Conservation (phyloP, 2,888 invertebrate species). For the Cryptocephalus moraei region DNA sequence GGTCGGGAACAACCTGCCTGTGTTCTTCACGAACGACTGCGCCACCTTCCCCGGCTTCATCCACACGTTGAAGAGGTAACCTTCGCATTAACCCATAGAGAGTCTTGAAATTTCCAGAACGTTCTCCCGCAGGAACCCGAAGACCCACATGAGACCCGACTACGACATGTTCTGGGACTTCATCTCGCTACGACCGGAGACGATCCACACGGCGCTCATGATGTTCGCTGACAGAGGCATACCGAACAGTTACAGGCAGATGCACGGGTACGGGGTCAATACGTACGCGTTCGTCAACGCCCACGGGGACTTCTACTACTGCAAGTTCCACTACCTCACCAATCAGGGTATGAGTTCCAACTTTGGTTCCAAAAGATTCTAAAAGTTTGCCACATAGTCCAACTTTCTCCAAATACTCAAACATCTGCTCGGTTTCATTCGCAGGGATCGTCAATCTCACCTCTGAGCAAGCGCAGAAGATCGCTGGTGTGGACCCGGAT, state of each 20-base stretch:
- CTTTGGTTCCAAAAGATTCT: too few species aligned
- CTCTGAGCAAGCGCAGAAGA: conserved; percentile 54
- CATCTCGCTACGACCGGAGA: conserved; percentile 75
- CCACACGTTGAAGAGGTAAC: conserved; percentile 79
- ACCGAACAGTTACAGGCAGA: conserved; percentile 65
- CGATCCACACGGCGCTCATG: conserved; percentile 76
- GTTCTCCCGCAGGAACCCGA: conserved; percentile 62
- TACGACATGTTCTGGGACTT: conserved; percentile 96
- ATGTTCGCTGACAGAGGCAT: conserved; percentile 88
- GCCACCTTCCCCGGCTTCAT: conserved; percentile 88
- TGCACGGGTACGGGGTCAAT: conserved; percentile 87
- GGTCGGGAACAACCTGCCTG: conserved; percentile 86
- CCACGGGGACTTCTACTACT: conserved; percentile 59
- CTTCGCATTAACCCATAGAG: not conserved
- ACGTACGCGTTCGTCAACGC: conserved; percentile 84
- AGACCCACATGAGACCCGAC: conserved; percentile 74
- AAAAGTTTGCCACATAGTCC: too few species aligned
- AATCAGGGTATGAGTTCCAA: conserved; percentile 83
- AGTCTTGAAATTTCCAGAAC: not conserved
- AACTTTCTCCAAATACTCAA: too few species aligned
- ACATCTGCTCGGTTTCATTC: too few species aligned
- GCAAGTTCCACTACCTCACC: conserved; percentile 88
- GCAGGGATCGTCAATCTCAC: conserved; percentile 63
- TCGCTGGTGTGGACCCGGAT: conserved; percentile 75
- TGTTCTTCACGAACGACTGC: conserved; percentile 86